Evolutionary conservation across 1,140 invertebrate species (phyloP), one percentile per base, ranked within the genome.

Genomic region (Dreissena polymorpha): DNA sequence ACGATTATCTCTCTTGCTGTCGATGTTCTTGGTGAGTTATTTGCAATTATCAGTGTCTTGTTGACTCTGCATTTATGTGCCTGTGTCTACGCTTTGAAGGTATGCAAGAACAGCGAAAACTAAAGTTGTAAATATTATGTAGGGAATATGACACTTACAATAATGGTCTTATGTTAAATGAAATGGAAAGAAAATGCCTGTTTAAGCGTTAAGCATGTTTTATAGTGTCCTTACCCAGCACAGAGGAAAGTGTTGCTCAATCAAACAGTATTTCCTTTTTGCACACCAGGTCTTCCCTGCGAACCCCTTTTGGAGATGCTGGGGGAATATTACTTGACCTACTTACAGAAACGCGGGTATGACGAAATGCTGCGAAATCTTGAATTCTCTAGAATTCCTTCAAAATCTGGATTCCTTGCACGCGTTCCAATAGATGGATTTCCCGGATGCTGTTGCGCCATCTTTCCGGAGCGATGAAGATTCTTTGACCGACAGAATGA

Each of bases 381-480:
- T 6, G 88, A 89, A 89, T 60, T 77, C 88, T n/a, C 83, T 89
- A 50, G 87, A 88, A 51, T 89, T 89, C 68, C 27, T 89, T 6
- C 53, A 89, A 77, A 89, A 89, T 72, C 64, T 89, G 16, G 88
- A 89, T 74, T 88, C 80, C 49, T 69, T 89, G 10, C 88, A 89
- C 76, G 80, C 67, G 8, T 85, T 88, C 50, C 51, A 85, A 3
- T 84, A 80, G 18, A 80, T 84, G 18, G 85, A 87, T 14, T 88
- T 85, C 50, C 88, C 88, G 14, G 87, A 89, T 39, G 79, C 76
- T n/a, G 76, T 88, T 14, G 84, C 85, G 68, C 88, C 88, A 21
- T 86, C 85, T 18, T 89, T 89, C 86, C 87, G 86, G 23, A 88
- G 88, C 75, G 88, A 89, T 21, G 85, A 84, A n/a, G n/a, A n/a